Percentiles rank a stretch among this genome's conserved stretches.
Conservation (phyloP, 2,888 invertebrate species). For the Cantharis flavilabris region DNA sequence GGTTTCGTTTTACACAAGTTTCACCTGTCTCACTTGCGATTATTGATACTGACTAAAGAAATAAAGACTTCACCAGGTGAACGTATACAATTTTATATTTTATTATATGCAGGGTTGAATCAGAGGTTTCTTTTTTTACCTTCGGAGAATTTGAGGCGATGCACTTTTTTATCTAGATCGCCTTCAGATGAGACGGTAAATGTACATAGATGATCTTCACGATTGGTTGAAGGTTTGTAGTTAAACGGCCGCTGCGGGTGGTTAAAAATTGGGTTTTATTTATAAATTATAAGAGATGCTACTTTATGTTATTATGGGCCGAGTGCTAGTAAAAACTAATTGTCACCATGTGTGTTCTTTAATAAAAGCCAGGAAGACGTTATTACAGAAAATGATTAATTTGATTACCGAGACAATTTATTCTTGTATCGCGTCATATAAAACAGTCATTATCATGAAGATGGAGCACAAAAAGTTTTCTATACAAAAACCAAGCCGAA, state of each 20-base stretch:
- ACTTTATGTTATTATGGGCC: background rate
- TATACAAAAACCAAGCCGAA: constrained; percentile 18
- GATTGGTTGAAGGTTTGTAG: constrained; percentile 11
- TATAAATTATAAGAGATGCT: background rate
- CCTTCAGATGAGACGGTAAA: constrained; percentile 14
- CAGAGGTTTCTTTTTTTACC: constrained; percentile 17
- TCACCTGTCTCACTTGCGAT: background rate
- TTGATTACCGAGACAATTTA: background rate
- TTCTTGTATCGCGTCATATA: background rate
- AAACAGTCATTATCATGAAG: constrained; percentile 11
- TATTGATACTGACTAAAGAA: background rate
- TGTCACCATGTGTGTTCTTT: background rate
- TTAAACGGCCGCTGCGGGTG: constrained; percentile 12
- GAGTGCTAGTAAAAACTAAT: background rate
- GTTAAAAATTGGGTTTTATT: constrained; percentile 18
- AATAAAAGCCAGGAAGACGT: background rate
- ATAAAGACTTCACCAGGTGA: background rate
- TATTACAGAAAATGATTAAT: background rate
- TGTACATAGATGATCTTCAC: constrained; percentile 11
- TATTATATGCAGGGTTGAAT: constrained; percentile 18
- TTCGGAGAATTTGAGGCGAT: constrained; percentile 19
- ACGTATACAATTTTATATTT: constrained; percentile 1
- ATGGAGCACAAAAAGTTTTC: background rate
- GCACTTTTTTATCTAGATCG: constrained; percentile 25
- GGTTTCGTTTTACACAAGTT: background rate